phyloP scores from a whole-genome alignment of 2,888 invertebrate species.

The Napeogenes inachia region DNA sequence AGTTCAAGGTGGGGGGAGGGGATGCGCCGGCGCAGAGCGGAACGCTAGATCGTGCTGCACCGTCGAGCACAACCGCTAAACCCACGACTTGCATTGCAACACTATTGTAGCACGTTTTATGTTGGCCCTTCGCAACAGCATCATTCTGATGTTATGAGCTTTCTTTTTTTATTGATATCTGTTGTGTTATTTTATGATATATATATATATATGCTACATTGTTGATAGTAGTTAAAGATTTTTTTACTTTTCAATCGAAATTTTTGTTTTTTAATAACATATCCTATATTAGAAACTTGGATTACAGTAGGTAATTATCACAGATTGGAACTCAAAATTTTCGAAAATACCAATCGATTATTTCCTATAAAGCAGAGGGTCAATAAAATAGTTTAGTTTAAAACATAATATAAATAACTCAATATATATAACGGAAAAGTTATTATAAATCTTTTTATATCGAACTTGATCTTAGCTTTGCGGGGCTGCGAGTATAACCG shows the following conservation, averaged over 20 bases:
- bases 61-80: conserved; percentile 75
- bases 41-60: conserved; percentile 76
- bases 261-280: too few relatives aligned
- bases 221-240: too few relatives aligned
- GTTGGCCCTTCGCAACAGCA: conserved; percentile 26
- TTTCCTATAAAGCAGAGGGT: too few relatives aligned
- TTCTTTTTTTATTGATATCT: background rate
- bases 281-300: too few relatives aligned
- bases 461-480: conserved; percentile 26
- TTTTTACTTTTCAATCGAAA: too few relatives aligned
- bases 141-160: background rate
- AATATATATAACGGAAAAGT: conserved; percentile 30
- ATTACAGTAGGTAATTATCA: too few relatives aligned
- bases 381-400: too few relatives aligned
- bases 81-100: conserved; percentile 69
- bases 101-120: conserved; percentile 48
- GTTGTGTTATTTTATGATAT: background rate
- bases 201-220: background rate
- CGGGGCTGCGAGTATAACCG: conserved; percentile 45
- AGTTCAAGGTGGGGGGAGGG: conserved; percentile 36
- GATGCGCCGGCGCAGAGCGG: conserved; percentile 65
- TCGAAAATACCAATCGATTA: too few relatives aligned
- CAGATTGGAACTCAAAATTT: too few relatives aligned
- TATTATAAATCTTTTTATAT: conserved; percentile 31
- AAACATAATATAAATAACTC: conserved; percentile 12